phyloP scores from a whole-genome alignment of 2,888 invertebrate species.

The Resseliella maxima region DNA sequence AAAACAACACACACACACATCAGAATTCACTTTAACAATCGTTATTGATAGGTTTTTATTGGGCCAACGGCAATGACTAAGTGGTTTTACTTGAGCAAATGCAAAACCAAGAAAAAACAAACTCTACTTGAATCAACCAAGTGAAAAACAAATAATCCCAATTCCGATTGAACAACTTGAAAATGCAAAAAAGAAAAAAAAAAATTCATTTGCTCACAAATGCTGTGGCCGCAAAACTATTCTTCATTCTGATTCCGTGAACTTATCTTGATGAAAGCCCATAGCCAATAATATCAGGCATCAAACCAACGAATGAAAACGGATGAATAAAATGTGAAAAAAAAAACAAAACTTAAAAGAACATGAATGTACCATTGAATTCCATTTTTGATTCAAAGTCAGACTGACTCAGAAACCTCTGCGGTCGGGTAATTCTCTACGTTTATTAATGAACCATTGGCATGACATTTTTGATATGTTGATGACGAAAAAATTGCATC shows the following conservation, averaged over 20 bases:
- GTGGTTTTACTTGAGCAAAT: constrained; percentile 34
- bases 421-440: constrained; percentile 1
- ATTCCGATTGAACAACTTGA: not conserved
- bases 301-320: not conserved
- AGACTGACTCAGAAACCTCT: not conserved
- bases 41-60: constrained; percentile 55
- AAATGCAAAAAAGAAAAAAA: too few relatives aligned
- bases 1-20: constrained; percentile 5
- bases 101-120: not conserved
- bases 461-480: constrained; percentile 52
- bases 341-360: not conserved
- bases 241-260: not conserved
- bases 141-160: not conserved
- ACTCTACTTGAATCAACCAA: not conserved
- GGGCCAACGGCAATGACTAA: constrained; percentile 51
- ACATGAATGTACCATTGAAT: not conserved
- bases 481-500: constrained; percentile 54
- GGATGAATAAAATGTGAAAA: not conserved
- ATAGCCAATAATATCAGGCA: not conserved
- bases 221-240: not conserved
- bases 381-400: not conserved
- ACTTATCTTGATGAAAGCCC: not conserved
- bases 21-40: constrained; percentile 53
- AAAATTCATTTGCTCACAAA: not conserved
- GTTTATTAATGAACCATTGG: constrained; percentile 45